Evolutionary conservation across 1,140 invertebrate genomes (phyloP), one percentile per base, ranked within the genome.

Genomic region (Drosophila orena): DNA sequence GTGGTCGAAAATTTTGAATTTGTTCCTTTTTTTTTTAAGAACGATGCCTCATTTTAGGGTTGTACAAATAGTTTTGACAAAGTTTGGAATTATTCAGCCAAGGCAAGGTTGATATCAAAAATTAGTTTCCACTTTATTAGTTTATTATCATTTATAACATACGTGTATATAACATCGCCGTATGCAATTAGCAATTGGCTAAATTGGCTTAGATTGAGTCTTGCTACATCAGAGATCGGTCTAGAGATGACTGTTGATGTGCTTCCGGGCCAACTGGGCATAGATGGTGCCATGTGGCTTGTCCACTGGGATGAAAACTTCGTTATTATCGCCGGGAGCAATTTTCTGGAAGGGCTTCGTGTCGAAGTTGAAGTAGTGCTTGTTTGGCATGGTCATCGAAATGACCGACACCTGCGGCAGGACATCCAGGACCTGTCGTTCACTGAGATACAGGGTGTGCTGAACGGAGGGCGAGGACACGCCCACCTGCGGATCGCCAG

Each of bases 271-370:
- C 58, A 96, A 92, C 71, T 95, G 94, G 2, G 95, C 95, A 70
- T 95, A 95, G 75, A 97, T 97, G 24, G 95, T 94, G n/a, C 96
- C 96, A 0, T 95, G 94, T 1, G 96, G 96, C 75, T 96, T 96
- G 84, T 96, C 96, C 15, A 95, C 93, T 8, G 96, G 96, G 27
- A 96, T 93, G 79, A 96, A 96, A 14, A 96, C 96, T 66, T 95
- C 94, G 75, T 95, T 94, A 46, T 94, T 94, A 17, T 94, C 93
- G 0, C 93, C 94, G 4, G 94, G 93, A 3, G 94, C 94, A 12
- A 96, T 81, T 17, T 93, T 93, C 3, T 93, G 92, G 91, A 96
- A 96, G 71, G 95, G 95, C 20, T 94, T 94, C 38, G 96, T 93
- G 86, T 97, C 96, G 15, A 96, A 93, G 56, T 94, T 94, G 70